Base-by-base conservation (phyloP, 2,888 invertebrate species). In the Microplitis deprimator region DNA sequence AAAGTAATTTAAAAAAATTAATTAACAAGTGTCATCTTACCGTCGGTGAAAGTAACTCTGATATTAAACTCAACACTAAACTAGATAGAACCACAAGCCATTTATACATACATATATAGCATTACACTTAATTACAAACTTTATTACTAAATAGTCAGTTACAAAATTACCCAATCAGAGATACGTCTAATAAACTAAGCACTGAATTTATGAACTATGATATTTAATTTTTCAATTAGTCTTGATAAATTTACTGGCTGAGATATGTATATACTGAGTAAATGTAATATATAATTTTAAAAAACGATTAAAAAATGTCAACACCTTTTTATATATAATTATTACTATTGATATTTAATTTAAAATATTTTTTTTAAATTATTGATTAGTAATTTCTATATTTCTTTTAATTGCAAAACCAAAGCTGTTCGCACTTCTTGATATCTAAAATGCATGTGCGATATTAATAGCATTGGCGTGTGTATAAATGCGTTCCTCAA, bases 381-480 rank as follows among this genome's bases (percentile, higher is more conserved):
- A 5, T 65, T 50, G 10, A 50, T 59, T 50, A 8, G 10, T n/a
- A 67, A 17, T 69, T 50, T 29, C 2, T 39, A 64, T 17, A 16
- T 50, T 39, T 40, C n/a, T 39, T 41, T 16, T 16, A 20, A 13
- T 16, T 16, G 50, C n/a, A 59, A 50, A 41, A 68, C 17, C 17
- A 68, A 68, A 17, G 50, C 73, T 77, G 77, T 77, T 77, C 68
- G 69, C 77, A 77, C 73, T 77, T 76, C 72, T 73, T 60, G 62
- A 38, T 69, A 73, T 77, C 73, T 65, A 16, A 70, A 41, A 50
- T 50, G 70, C 50, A 16, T 59, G 62, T 70, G 62, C 17, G 64
- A 77, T 77, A 77, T 77, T 77, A 77, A 73, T 77, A 77, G 77
- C 64, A 59, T 73, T 62, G 73, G 73, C 69, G 73, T 50, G 69